Percentiles rank a stretch among this genome's conserved stretches.
Evolutionary conservation across 2,113 vertebrate species (phyloP).

Genomic region (Sisor rabdophorus): DNA sequence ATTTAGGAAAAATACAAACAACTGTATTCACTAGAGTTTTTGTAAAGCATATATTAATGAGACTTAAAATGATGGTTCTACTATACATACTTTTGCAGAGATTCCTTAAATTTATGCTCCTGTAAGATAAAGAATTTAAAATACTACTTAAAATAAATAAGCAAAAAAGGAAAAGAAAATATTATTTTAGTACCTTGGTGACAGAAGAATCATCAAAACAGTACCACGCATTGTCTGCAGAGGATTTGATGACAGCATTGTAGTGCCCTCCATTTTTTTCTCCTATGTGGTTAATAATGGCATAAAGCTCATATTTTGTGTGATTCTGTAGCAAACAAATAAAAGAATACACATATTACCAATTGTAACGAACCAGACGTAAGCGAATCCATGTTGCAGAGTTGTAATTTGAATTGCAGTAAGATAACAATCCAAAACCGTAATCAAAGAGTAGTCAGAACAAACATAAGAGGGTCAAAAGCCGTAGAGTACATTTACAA

Average conservation of each 20-base stretch:
- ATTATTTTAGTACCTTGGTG: constrained; percentile 42
- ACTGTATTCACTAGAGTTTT: neutral
- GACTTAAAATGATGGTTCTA: neutral
- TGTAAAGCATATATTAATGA: neutral
- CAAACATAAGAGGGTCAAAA: too few species aligned
- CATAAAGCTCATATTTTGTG: constrained; percentile 62
- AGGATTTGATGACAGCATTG: constrained; percentile 50
- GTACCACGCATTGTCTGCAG: constrained; percentile 53
- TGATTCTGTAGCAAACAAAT: constrained; percentile 33
- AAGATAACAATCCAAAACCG: too few species aligned
- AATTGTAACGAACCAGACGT: neutral
- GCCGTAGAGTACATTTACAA: too few species aligned
- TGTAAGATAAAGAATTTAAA: neutral
- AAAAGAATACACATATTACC: neutral
- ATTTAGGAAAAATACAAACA: neutral
- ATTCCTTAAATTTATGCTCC: neutral
- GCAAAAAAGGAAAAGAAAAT: neutral
- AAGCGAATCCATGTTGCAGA: too few species aligned
- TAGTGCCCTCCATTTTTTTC: constrained; percentile 58
- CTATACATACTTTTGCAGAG: neutral
- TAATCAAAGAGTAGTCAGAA: too few species aligned
- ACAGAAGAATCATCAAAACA: constrained; percentile 53
- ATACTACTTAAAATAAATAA: neutral
- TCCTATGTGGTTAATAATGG: constrained; percentile 59
- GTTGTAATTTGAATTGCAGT: too few species aligned